Conservation (phyloP, 2,888 invertebrate species). For the Diaperis boleti region DNA sequence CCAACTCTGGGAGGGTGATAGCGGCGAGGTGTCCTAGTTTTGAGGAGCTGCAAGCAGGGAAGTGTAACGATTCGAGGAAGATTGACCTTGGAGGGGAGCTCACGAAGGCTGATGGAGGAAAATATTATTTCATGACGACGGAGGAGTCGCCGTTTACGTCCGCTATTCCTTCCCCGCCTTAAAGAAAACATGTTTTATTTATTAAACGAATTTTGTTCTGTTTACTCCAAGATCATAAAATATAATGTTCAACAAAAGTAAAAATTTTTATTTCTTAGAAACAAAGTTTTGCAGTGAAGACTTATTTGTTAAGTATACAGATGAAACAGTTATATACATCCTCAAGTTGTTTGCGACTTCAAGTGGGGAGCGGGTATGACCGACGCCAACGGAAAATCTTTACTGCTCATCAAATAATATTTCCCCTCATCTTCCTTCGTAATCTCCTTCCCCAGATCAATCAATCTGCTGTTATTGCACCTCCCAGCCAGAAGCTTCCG, state of each 20-base stretch:
- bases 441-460: neutral
- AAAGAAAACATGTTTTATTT: no score
- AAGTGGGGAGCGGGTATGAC: neutral
- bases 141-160: no score
- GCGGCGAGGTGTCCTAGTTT: constrained; percentile 36
- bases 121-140: constrained; percentile 37
- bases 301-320: neutral
- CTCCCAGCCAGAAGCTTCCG: neutral
- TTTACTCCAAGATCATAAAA: no score
- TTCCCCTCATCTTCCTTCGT: neutral
- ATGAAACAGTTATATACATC: neutral
- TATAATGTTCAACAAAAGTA: no score
- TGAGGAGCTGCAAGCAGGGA: constrained; percentile 12
- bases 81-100: constrained; percentile 37
- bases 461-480: neutral
- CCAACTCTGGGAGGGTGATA: constrained; percentile 1
- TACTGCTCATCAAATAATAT: neutral
- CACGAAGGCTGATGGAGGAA: constrained; percentile 14
- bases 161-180: no score
- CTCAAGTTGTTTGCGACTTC: no score
- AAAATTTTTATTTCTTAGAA: no score
- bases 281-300: neutral
- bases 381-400: neutral
- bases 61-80: constrained; percentile 22
- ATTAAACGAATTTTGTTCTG: no score